Evolutionary conservation across 2,888 invertebrate genomes (phyloP).

Genomic region (Yponomeuta evonymella): DNA sequence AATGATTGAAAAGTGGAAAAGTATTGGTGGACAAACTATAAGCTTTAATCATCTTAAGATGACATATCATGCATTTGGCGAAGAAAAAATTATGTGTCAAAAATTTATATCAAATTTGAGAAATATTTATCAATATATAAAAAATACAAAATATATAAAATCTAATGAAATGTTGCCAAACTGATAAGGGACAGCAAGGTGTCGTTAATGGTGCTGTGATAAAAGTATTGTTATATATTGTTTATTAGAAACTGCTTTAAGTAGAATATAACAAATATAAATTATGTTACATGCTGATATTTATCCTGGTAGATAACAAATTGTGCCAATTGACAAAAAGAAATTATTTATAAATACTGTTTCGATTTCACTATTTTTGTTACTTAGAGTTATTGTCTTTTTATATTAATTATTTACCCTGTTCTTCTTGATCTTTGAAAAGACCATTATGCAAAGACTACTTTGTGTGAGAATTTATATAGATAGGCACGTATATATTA

Average conservation of each 20-base stretch:
- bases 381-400: no score
- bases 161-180: constrained; percentile 40
- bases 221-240: constrained; percentile 46
- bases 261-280: constrained; percentile 33
- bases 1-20: neutral
- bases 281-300: neutral
- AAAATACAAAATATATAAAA: constrained; percentile 22
- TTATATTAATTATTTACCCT: no score
- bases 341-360: neutral
- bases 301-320: neutral
- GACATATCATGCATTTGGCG: constrained; percentile 43
- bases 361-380: neutral
- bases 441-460: no score
- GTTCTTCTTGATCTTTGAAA: no score
- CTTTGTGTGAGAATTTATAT: no score
- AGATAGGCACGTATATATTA: no score
- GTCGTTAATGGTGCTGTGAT: constrained; percentile 59
- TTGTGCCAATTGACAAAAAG: neutral
- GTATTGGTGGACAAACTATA: constrained; percentile 32
- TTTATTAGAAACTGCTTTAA: constrained; percentile 39
- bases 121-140: constrained; percentile 17
- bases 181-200: constrained; percentile 43
- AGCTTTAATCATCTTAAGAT: constrained; percentile 59
- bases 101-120: neutral
- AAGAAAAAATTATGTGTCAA: neutral